A percentile compares a stretch with the other conserved stretches of the same genome.
Conservation (phyloP, 2,113 vertebrate species). For the Sinocyclocheilus rhinocerous region DNA sequence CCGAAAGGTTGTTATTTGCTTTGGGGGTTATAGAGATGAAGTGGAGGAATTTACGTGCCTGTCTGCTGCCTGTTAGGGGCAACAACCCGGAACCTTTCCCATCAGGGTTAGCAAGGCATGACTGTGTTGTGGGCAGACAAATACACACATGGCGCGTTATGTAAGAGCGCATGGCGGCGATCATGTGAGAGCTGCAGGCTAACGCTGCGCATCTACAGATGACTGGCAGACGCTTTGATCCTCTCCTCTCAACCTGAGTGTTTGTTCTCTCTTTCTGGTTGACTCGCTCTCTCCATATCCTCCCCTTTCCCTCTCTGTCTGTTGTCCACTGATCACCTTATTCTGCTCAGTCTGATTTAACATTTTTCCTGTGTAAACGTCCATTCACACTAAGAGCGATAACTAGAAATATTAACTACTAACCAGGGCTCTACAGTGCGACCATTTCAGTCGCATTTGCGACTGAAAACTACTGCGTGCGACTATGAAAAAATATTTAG, state of each 20-base stretch:
- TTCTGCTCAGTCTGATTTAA: not conserved
- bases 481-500: no score
- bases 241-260: slow-evolving; percentile 52
- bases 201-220: slow-evolving; percentile 56
- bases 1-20: not conserved
- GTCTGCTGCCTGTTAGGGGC: slow-evolving; percentile 8
- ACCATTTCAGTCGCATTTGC: no score
- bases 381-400: not conserved
- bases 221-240: slow-evolving; percentile 60
- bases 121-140: not conserved
- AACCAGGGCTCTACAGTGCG: no score
- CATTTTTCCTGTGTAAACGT: not conserved
- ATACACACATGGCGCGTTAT: slow-evolving; percentile 38
- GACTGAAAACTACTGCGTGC: no score
- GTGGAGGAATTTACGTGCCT: slow-evolving; percentile 9
- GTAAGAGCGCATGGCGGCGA: slow-evolving; percentile 45
- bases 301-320: slow-evolving; percentile 28
- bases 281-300: slow-evolving; percentile 30
- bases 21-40: not conserved
- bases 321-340: not conserved
- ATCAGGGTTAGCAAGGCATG: slow-evolving; percentile 7
- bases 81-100: slow-evolving; percentile 15
- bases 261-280: slow-evolving; percentile 39
- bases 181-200: slow-evolving; percentile 65
- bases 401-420: not conserved